Base-by-base conservation (phyloP, 1,140 invertebrate genomes). In the Camponotus floridanus region DNA sequence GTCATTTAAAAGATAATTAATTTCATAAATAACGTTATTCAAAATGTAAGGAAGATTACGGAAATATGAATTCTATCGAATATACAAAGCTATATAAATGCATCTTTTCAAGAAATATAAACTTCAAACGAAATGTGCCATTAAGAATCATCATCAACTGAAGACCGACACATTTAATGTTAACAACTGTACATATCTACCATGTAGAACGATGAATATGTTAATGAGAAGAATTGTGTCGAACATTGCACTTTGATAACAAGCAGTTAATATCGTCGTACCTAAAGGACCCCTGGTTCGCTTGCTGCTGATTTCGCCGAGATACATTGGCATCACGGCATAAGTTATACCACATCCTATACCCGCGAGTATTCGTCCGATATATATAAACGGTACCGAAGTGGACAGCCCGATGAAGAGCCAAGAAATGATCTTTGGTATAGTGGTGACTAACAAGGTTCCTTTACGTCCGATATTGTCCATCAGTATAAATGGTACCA, bases 291-390 rank as follows among this genome's bases (percentile, higher is more conserved):
- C 97, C 26, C 97, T 92, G 3, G 96, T 94, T 55, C 94, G 93
- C 86, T 96, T 96, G 9, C 95, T 95, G 3, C 96, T 95, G 3
- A 96, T 95, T 92, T 97, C 97, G 18, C 95, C 96, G 2, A 97
- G 93, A 87, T 97, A 97, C 86, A 97, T 95, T 0, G 96, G 96
- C 62, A 94, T 94, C 4, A 95, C 94, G 1, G 96, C 94, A 57
- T 95, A 96, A 0, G 94, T 93, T 2, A 95, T 92, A 8, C 94
- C 94, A 15, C 93, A 94, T 15, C 94, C 93, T 15, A 95, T 48
- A 13, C 94, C 94, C 0, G 95, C 96, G 8, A 96, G 86, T 62
- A 96, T 90, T 74, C 96, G 92, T 3, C 95, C 96, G 13, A 94
- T 15, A 74, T 94, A 95, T 91, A 95, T 90, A 0, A 87, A 76